Base-by-base conservation (phyloP, 1,140 invertebrate species). In the Bombus fervidus region DNA sequence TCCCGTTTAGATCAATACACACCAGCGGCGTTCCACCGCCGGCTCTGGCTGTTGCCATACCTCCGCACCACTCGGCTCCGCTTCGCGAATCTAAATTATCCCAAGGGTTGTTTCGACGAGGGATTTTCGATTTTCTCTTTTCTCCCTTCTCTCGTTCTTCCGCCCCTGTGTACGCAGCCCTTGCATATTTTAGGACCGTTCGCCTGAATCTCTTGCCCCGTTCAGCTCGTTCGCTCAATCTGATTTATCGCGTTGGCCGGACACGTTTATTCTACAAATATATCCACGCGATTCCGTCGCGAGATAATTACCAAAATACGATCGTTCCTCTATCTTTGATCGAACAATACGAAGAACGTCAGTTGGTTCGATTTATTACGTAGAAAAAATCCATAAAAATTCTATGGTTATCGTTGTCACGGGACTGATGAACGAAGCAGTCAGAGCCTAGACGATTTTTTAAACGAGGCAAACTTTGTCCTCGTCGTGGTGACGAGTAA, bases 1-100 rank as follows among this genome's bases (percentile, higher is more conserved):
- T 93, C 91, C 91, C 92, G 91, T 94, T 94, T 94, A 94, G 93
- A 94, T 94, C 93, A 94, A 94, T 94, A 94, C 93, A 91, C 89
- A 91, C 87, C 88, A 79, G 57, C 80, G 80, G 69, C 86, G 72
- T 76, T 75, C 86, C 75, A 68, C 89, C 79, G 62, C 47, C 82
- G 3, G 64, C 78, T 43, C 72, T 62, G 62, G 69, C 79, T 57
- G 64, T 39, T 75, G 31, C 78, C 69, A 47, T 75, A 74, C 64
- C 31, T 74, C 89, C 69, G 62, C 83, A 15, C 68, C 59, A 13
- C 79, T 81, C 72, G 22, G 71, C 86, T 73, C 72, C 84, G 90
- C 85, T 89, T 82, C 80, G 85, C 90, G 91, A 93, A 92, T 92
- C 87, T 91, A 92, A 94, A 93, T 94, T 94, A 94, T 94, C 91